These are phyloP conservation scores for Cebus imitator DNA, from an alignment of 2,113 vertebrate species.

Conservation along the genomic window DNA sequence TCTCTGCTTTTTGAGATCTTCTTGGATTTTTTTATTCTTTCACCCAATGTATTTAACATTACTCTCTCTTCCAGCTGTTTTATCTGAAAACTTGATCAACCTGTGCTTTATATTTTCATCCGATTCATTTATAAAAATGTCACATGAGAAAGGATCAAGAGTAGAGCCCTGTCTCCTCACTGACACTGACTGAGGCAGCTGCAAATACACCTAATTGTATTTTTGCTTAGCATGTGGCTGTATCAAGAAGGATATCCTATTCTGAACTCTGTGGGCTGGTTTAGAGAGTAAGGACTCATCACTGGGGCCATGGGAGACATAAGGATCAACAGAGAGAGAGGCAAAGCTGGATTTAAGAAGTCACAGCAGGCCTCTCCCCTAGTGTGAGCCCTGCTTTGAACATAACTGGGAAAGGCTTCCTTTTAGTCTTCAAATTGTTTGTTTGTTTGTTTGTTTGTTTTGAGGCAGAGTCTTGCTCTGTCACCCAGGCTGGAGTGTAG, in stretches of 20 bases:
- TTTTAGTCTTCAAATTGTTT: not conserved
- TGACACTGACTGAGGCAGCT: slow-evolving; percentile 1
- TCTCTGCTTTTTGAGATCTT: not conserved
- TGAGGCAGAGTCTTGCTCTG: too few relatives aligned
- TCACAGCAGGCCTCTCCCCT: not conserved
- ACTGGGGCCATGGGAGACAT: not conserved
- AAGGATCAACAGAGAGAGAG: not conserved
- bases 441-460: too few relatives aligned
- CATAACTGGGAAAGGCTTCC: not conserved
- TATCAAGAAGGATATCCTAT: not conserved
- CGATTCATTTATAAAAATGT: not conserved
- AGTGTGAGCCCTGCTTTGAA: not conserved
- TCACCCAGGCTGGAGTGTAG: too few relatives aligned
- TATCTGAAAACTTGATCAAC: not conserved
- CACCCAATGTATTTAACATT: not conserved
- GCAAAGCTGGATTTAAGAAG: not conserved
- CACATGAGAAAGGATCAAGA: not conserved
- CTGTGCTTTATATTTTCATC: not conserved
- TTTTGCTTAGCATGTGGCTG: not conserved
- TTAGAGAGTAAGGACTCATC: not conserved
- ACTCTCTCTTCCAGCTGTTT: not conserved
- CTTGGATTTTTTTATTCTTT: not conserved
- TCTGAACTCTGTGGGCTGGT: not conserved
- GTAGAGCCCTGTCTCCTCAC: not conserved
- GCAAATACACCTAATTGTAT: not conserved